Conservation (phyloP, 2,797 vertebrate species). For the Acrocephalus scirpaceus region DNA sequence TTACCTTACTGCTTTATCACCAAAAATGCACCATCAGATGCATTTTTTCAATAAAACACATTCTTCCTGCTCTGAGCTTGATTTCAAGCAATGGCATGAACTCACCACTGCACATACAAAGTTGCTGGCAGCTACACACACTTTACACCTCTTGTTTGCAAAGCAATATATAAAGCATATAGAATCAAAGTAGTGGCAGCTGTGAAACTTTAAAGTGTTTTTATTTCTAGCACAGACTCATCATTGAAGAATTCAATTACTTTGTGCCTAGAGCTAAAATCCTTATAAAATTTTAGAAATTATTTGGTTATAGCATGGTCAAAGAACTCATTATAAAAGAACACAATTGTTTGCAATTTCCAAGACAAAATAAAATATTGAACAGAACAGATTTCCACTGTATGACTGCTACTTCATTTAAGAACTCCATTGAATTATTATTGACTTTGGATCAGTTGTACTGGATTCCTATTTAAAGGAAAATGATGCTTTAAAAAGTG, state of each 20-base stretch:
- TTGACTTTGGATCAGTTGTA: neutral
- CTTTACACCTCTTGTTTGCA: neutral
- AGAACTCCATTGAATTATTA: neutral
- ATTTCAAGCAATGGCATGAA: neutral
- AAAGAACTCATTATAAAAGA: conserved; percentile 12
- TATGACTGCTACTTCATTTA: neutral
- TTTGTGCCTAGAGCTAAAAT: neutral
- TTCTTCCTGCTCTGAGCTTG: neutral
- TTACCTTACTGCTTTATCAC: conserved; percentile 57
- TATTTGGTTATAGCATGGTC: neutral
- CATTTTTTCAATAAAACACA: conserved; percentile 53
- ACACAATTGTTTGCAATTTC: neutral
- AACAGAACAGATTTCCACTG: neutral
- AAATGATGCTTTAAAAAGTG: neutral
- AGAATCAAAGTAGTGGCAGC: neutral
- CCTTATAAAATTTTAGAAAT: neutral
- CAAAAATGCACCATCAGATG: no score
- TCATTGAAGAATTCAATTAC: conserved; percentile 1
- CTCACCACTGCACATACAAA: neutral
- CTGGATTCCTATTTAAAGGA: neutral
- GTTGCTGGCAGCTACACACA: neutral
- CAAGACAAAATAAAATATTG: conserved; percentile 22
- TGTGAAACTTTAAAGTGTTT: neutral
- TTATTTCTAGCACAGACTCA: neutral
- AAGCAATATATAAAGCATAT: neutral